Base-by-base conservation (phyloP, 2,797 vertebrate genomes). In the Siniperca scherzeri region DNA sequence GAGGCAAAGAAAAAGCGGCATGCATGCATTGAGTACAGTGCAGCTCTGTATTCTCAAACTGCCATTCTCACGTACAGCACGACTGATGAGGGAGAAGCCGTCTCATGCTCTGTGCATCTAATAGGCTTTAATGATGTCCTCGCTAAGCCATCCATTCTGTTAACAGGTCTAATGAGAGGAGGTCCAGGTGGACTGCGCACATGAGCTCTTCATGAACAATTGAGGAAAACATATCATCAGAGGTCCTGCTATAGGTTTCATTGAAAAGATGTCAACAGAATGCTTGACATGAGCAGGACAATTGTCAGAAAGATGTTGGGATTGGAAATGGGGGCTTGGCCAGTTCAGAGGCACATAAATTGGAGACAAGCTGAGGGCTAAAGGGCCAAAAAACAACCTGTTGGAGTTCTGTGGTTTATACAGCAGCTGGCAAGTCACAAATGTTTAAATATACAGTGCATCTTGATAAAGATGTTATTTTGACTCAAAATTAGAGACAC, bases 101-200 rank as follows among this genome's bases (percentile, higher is more conserved):
- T 76, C 82, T 84, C 89, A 87, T 78, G 83, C 87, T 90, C 89
- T 68, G 70, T 84, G 88, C 86, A 76, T 90, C 88, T 91, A 90
- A 91, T 86, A 73, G 77, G 85, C 85, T 88, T 66, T 94, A 92
- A 94, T 81, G 87, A 93, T 71, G 82, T 80, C 82, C 87, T 76
- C 59, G 38, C 74, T 30, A 55, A 53, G 68, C 82, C 75, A 74
- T 77, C 67, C 46, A 62, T 83, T 83, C 87, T 83, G 83, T 81
- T 76, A 83, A 76, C 74, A 68, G 64, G 84, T 78, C 84, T 90
- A 91, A 94, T 88, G 86, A 93, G 88, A 88, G 78, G 82, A 71
- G 73, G 75, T 75, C 81, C 19, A 7, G 38, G 48, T 74, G 81
- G 76, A 80, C 57, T 30, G 69, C 44, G 27, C 21, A 61, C 72